Conservation (phyloP, 2,113 vertebrate species). For the Campylomormyrus numenius region DNA sequence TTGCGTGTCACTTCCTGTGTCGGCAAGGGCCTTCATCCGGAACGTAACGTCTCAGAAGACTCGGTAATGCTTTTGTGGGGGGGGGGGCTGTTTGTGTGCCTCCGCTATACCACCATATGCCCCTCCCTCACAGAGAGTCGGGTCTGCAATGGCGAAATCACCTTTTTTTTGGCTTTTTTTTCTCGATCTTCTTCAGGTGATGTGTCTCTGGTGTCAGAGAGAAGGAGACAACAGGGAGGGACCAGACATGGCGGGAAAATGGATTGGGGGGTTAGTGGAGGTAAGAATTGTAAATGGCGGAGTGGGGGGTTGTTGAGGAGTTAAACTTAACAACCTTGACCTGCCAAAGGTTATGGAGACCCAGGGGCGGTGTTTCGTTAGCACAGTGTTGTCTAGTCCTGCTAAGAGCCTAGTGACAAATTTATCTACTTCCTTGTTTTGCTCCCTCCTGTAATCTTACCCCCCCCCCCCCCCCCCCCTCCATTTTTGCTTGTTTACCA, state of each 20-base stretch:
- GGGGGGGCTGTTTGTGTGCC: not conserved
- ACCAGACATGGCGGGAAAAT: not conserved
- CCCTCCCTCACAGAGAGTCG: slow-evolving; percentile 45
- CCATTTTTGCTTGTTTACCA: slow-evolving; percentile 81
- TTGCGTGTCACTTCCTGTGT: not conserved
- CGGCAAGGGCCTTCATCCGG: not conserved
- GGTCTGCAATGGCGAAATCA: slow-evolving; percentile 49
- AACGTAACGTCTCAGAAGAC: slow-evolving; percentile 4
- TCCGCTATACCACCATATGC: slow-evolving; percentile 25
- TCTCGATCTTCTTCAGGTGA: slow-evolving; percentile 41
- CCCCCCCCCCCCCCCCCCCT: slow-evolving; percentile 24
- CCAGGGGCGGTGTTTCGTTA: not conserved
- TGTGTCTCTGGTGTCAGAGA: not conserved
- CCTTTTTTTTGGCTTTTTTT: slow-evolving; percentile 52
- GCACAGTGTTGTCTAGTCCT: slow-evolving; percentile 33
- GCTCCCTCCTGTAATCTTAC: slow-evolving; percentile 45
- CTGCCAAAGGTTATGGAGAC: slow-evolving; percentile 10
- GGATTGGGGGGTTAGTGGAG: not conserved
- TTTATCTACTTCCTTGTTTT: slow-evolving; percentile 66
- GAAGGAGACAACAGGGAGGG: not conserved
- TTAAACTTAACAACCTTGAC: slow-evolving; percentile 23
- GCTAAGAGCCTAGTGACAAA: slow-evolving; percentile 57
- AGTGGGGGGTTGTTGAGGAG: not conserved
- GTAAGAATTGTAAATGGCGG: not conserved
- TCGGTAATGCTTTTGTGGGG: not conserved